Base-by-base conservation (phyloP, 2,888 invertebrate genomes). In the Agelastica alni region DNA sequence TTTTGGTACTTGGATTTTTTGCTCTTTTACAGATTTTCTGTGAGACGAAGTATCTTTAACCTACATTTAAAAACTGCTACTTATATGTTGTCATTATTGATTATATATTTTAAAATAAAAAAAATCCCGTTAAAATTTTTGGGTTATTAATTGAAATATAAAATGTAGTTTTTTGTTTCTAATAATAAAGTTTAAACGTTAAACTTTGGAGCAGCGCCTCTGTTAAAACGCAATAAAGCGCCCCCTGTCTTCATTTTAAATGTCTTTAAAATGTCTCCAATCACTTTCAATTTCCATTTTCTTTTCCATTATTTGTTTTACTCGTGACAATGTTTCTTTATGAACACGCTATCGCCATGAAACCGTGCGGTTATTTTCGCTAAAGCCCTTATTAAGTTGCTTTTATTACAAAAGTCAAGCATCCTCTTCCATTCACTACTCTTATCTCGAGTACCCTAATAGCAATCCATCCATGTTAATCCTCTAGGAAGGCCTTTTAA, bases 211-310 rank as follows among this genome's bases (percentile, higher is more conserved):
- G 26, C 26, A 18, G 6, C 37, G 10, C 37, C 37, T 16, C 37
- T 37, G 37, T 17, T 5, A 7, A 6, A 30, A 18, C 47, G 17
- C 7, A 30, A n/a, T 30, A 30, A 47, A 39, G 12, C 14, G 9
- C 4, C 28, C 30, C 30, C 18, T 6, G 18, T 37, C 30, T 39
- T 18, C 39, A 39, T 39, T 48, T 39, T 18, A 13, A 48, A 48
- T 31, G 48, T 20, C 30, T 31, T 12, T n/a, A 37, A 37, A 47
- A 37, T 37, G 47, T 26, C 30, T 39, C 39, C 48, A 52, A 52
- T 52, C 45, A 46, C 52, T 46, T 52, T 46, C 52, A 52, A 41
- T 52, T 52, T 52, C 41, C 45, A 46, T 52, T 31, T 16, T 22
- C 14, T 26, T 46, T 41, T 31, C 32, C 28, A 36, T 46, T 46